Evolutionary conservation across 1,140 invertebrate species (phyloP).

Genomic region (Vanessa tameamea): DNA sequence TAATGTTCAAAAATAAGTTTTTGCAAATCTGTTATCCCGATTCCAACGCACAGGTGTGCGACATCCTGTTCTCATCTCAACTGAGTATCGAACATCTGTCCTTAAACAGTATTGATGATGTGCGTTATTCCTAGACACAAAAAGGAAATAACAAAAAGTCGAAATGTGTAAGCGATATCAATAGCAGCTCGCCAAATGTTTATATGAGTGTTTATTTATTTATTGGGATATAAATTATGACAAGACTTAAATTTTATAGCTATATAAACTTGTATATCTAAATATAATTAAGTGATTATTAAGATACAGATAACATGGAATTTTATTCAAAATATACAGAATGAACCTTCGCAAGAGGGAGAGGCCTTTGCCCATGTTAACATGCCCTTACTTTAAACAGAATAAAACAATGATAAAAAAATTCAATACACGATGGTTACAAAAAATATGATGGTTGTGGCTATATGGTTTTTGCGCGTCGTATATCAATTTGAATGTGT

Average conservation of each 20-base stretch:
- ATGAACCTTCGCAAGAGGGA: too few species aligned
- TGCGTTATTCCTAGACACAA: slow-evolving; percentile 25
- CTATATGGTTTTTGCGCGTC: too few species aligned
- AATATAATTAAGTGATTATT: too few species aligned
- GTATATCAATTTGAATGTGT: too few species aligned
- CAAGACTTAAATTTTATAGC: neutral
- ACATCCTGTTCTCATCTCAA: slow-evolving; percentile 64
- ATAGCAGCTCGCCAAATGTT: slow-evolving; percentile 29
- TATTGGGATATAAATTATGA: neutral
- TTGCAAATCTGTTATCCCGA: slow-evolving; percentile 55
- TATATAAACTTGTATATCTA: too few species aligned
- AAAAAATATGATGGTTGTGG: too few species aligned
- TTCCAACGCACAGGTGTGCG: slow-evolving; percentile 64
- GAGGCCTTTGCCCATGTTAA: too few species aligned
- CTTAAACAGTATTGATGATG: slow-evolving; percentile 31
- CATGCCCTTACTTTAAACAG: too few species aligned
- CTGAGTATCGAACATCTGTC: slow-evolving; percentile 68
- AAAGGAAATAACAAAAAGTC: slow-evolving; percentile 17
- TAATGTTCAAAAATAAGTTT: slow-evolving; percentile 40
- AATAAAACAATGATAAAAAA: too few species aligned
- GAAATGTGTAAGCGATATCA: slow-evolving; percentile 25
- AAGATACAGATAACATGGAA: too few species aligned
- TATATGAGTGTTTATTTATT: neutral
- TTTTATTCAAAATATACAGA: too few species aligned
- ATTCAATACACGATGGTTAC: too few species aligned